Evolutionary conservation across 2,888 invertebrate genomes (phyloP), one percentile per base, ranked within the genome.

Genomic region (Acanthosepion lycidas): DNA sequence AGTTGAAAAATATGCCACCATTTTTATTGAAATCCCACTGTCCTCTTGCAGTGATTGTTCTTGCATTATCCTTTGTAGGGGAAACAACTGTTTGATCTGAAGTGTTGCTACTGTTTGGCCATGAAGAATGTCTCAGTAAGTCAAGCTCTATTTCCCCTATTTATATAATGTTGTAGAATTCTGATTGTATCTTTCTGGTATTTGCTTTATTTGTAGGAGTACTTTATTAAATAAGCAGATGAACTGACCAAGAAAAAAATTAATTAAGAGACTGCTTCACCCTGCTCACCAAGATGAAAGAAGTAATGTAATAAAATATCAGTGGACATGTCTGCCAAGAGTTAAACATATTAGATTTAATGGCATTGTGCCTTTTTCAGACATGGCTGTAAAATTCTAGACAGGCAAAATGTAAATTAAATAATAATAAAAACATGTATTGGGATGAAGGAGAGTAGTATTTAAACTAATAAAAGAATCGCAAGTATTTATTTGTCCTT

Each of bases 311-410:
- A 78, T 18, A 78, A 78, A 78, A n/a, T 78, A 3, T 12, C 6
- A 78, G n/a, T n/a, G 78, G 8, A 78, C n/a, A 78, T n/a, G 78
- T 78, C 18, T 78, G 78, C 9, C n/a, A n/a, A 78, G 78, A 78
- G 78, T 78, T 78, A 78, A 78, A 78, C 28, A 28, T n/a, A 78
- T 78, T 78, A 78, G 78, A 78, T 78, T 78, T 78, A 78, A 78
- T 78, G 78, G 78, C 9, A n/a, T 78, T 78, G 78, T 78, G 12
- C 28, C 78, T 78, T 42, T n/a, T 78, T 28, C 78, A n/a, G 78
- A 78, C 78, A 78, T 15, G n/a, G 78, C n/a, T 28, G 78, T n/a
- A n/a, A 28, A 78, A 78, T n/a, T 78, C n/a, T 78, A 78, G 78
- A 9, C 3, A n/a, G 78, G 0, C 78, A n/a, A 78, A n/a, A 78